These are phyloP conservation scores for Rhagium mordax DNA, from an alignment of 2,888 invertebrate species.

Conservation along the genomic window DNA sequence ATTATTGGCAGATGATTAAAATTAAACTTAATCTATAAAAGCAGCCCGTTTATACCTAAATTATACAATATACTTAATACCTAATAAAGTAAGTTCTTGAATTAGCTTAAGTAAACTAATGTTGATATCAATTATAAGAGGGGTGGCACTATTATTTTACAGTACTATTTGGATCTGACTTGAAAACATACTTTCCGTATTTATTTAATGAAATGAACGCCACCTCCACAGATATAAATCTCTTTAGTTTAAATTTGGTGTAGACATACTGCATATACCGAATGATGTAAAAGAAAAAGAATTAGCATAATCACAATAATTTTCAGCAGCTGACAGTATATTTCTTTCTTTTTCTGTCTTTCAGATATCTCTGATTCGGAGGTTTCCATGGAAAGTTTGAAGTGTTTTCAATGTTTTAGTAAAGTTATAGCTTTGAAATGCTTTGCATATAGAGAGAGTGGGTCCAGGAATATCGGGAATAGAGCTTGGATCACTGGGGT, in stretches of 20 bases:
- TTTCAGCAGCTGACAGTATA: conserved; percentile 76
- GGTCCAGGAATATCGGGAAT: conserved; percentile 45
- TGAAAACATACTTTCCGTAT: conserved; percentile 15
- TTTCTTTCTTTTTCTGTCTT: conserved; percentile 71
- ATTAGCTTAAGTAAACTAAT: too few relatives aligned
- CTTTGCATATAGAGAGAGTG: conserved; percentile 69
- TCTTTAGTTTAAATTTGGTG: conserved; percentile 48
- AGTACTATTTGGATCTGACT: not conserved
- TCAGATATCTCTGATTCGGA: conserved; percentile 49
- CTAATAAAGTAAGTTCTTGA: too few relatives aligned
- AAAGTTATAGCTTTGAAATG: conserved; percentile 69
- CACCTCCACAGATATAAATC: conserved; percentile 46
- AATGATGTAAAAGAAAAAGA: conserved; percentile 68
- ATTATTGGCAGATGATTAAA: too few relatives aligned
- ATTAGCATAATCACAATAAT: conserved; percentile 78
- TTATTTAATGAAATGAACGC: conserved; percentile 25
- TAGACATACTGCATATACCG: conserved; percentile 52
- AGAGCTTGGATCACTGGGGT: conserved; percentile 56
- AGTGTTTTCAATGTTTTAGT: conserved; percentile 70
- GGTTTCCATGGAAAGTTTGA: conserved; percentile 67
- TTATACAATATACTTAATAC: too few relatives aligned
- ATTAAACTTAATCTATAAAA: too few relatives aligned
- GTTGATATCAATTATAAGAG: too few relatives aligned
- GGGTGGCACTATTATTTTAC: not conserved
- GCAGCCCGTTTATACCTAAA: too few relatives aligned